phyloP scores from a whole-genome alignment of 2,888 invertebrate genomes.

The Rhingia rostrata region DNA sequence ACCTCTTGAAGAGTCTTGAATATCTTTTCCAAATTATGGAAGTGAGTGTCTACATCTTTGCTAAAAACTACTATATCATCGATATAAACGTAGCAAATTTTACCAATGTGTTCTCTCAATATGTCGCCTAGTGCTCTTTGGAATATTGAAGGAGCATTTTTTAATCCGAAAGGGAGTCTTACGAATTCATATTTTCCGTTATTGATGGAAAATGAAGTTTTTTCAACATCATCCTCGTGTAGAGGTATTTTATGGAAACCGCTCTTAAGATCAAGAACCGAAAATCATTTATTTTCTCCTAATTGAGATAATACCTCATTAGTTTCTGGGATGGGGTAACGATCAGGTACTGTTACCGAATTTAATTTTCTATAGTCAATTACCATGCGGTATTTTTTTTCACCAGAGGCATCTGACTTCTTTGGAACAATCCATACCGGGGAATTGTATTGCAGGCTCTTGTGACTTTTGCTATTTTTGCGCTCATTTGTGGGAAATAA shows the following conservation, averaged over 20 bases:
- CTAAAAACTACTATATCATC: conserved; percentile 30
- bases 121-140: conserved; percentile 13
- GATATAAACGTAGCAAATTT: conserved; percentile 6
- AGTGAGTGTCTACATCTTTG: conserved; percentile 17
- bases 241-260: too few species aligned
- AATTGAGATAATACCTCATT: too few species aligned
- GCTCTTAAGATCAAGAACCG: too few species aligned
- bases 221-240: not conserved
- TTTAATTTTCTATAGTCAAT: conserved; percentile 44
- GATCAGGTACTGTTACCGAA: conserved; percentile 10
- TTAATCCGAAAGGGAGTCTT: conserved; percentile 19
- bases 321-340: conserved; percentile 14
- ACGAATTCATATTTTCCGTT: conserved; percentile 21
- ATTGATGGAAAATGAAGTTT: conserved; percentile 7
- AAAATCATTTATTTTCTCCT: too few species aligned
- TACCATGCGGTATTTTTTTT: conserved; percentile 45
- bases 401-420: conserved; percentile 25
- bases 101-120: not conserved
- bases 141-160: conserved; percentile 14
- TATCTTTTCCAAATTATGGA: conserved; percentile 31
- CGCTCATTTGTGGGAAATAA: conserved; percentile 15
- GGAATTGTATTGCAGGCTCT: not conserved
- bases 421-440: not conserved
- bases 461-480: not conserved
- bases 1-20: conserved; percentile 25